A percentile compares a stretch with the other conserved stretches of the same genome.
These are phyloP conservation scores for Cnemophilus loriae DNA, from an alignment of 2,113 vertebrate species.

Conservation along the genomic window DNA sequence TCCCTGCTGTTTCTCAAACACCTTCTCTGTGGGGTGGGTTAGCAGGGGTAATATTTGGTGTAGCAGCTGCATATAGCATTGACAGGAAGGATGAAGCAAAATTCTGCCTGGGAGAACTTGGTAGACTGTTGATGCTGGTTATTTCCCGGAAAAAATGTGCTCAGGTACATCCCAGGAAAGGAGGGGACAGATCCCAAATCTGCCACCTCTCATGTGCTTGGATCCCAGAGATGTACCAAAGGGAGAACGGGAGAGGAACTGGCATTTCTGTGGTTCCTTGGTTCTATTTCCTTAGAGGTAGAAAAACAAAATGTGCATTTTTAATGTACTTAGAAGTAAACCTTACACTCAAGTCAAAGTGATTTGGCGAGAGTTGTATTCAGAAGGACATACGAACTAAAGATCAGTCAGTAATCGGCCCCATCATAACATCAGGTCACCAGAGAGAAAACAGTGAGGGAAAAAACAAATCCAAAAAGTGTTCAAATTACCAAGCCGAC, in stretches of 20 bases:
- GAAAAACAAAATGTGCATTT: neutral
- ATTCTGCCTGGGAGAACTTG: neutral
- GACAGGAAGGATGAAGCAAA: neutral
- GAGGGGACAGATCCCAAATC: neutral
- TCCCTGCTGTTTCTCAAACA: neutral
- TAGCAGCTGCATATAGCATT: neutral
- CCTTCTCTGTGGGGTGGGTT: neutral
- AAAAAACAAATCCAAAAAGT: neutral
- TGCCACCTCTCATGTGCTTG: neutral
- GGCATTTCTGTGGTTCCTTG: neutral
- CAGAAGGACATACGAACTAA: neutral
- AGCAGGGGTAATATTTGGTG: neutral
- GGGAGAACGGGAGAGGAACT: neutral
- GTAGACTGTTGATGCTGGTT: neutral
- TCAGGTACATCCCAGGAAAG: neutral
- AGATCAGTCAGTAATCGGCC: neutral
- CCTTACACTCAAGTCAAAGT: neutral
- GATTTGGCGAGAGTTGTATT: neutral
- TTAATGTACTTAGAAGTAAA: neutral
- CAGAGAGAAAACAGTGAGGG: neutral
- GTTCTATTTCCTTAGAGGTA: neutral
- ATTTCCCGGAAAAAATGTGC: neutral
- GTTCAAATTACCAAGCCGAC: neutral
- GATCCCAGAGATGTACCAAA: neutral
- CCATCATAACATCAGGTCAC: neutral